phyloP scores from a whole-genome alignment of 2,888 invertebrate genomes.

The Aethes cnicana region DNA sequence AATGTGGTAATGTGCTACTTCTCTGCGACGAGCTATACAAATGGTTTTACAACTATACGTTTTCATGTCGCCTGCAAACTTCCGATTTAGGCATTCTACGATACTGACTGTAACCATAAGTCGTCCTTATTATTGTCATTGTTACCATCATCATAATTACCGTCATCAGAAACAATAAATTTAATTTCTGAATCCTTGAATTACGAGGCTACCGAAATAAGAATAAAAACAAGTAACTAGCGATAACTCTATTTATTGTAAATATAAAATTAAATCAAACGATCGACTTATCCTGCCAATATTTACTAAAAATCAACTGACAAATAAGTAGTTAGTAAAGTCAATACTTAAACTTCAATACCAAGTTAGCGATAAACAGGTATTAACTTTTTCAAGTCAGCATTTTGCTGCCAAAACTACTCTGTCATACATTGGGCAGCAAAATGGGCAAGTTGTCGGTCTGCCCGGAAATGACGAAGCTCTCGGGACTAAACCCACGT shows the following conservation, averaged over 20 bases:
- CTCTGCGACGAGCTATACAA: constrained; percentile 24
- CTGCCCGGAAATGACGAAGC: constrained; percentile 20
- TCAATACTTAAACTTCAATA: neutral
- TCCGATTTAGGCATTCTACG: neutral
- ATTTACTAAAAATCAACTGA: no score
- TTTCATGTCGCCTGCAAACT: constrained; percentile 1
- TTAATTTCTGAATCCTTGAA: no score
- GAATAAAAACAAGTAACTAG: no score
- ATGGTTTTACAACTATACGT: constrained; percentile 16
- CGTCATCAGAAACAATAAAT: no score
- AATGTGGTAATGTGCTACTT: constrained; percentile 31
- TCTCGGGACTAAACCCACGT: neutral
- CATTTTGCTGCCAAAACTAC: neutral
- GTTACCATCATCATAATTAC: no score
- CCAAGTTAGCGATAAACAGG: constrained; percentile 10
- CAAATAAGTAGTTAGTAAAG: no score
- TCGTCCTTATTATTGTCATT: neutral
- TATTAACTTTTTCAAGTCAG: constrained; percentile 18
- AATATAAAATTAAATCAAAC: no score
- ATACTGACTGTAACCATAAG: neutral
- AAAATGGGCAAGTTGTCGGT: constrained; percentile 8
- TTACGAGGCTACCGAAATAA: no score
- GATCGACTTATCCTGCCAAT: no score
- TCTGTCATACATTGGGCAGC: constrained; percentile 1
- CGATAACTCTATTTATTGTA: no score